Base-by-base conservation (phyloP, 2,888 invertebrate species). In the Drosophila vallismaia region DNA sequence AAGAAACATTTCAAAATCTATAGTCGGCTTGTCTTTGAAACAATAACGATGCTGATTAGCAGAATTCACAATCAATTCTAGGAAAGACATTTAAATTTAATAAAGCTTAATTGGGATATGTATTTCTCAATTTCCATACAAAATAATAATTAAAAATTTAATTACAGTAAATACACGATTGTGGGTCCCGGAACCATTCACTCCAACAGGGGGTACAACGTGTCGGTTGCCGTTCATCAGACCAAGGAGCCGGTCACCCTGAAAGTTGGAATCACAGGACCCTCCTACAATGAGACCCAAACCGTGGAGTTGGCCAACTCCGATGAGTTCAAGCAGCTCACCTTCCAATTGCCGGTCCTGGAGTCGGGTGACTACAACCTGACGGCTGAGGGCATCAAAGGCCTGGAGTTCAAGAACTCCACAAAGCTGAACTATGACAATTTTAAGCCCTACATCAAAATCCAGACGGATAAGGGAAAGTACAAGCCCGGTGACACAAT, bases 381-480 rank as follows among this genome's bases (percentile, higher is more conserved):
- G 55, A 93, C 94, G 40, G 95, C 95, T 1, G 93, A 94, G 72
- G 96, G 97, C 7, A 92, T 94, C 28, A 94, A 95, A 3, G 96
- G 96, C 0, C 92, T 95, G 40, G 93, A 93, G 68, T 97, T 97
- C 90, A 93, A 93, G 55, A 94, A 96, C 75, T 93, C 95, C n/a
- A 95, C 95, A 0, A 93, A 93, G 93, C 59, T 97, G 94, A 92
- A 93, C 94, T 71, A 94, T 94, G 75, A 95, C 0, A 76, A 63
- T 0, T 89, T 89, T 19, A 71, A 71, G 19, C 75, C 88, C 1
- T 73, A 85, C 49, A 94, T 97, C 6, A 96, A 97, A 88, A 94
- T 98, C 57, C 98, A 98, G 90, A 97, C 97, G 0, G 98, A 98
- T 91, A 96, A 97, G 92, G 95, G 97, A 12, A 95, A 97, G 74